Evolutionary conservation across 2,113 vertebrate genomes (phyloP), one percentile per base, ranked within the genome.

Genomic region (Polypterus bichir): DNA sequence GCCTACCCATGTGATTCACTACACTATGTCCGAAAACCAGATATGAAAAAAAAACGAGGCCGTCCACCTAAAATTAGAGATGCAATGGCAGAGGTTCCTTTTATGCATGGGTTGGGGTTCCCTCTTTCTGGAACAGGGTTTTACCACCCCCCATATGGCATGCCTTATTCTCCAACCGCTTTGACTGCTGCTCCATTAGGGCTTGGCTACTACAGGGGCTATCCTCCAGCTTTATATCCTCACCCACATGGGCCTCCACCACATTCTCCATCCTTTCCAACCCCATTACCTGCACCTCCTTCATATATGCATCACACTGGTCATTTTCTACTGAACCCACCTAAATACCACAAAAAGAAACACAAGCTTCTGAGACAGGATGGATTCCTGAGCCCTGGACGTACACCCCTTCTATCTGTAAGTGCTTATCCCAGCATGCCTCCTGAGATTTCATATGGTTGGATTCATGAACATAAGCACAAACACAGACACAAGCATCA

Each of bases 401-500:
- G 61, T 76, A 78, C 76, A 85, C 69, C 58, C 90, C 88, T 0
- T 83, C 82, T 94, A 45, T 92, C 93, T 44, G 86, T 86, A 88
- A 81, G 94, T 62, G 85, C 80, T 4, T 83, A 80, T 51, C 83
- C 87, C 77, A 89, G 89, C 1, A 89, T 91, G 5, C 78, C 88
- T 0, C 86, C 91, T 0, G 83, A 88, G 61, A 83, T 89, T 77
- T 85, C 89, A 53, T 94, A 92, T 0, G 84, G 87, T 65, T 96
- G 93, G 78, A 90, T 92, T 93, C 73, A 89, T 0, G 86, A 97
- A n/a, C 94, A 97, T 73, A 98, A 97, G 76, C 96, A 98, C 69
- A 90, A 96, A 52, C 96, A 98, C 67, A 88, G 94, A 53, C 94
- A 97, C 74, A 96, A 97, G 78, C 93, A 98, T 75, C 86, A 88